These are phyloP conservation scores for Anguilla japonica DNA, from an alignment of 2,113 vertebrate species.

Conservation along the genomic window DNA sequence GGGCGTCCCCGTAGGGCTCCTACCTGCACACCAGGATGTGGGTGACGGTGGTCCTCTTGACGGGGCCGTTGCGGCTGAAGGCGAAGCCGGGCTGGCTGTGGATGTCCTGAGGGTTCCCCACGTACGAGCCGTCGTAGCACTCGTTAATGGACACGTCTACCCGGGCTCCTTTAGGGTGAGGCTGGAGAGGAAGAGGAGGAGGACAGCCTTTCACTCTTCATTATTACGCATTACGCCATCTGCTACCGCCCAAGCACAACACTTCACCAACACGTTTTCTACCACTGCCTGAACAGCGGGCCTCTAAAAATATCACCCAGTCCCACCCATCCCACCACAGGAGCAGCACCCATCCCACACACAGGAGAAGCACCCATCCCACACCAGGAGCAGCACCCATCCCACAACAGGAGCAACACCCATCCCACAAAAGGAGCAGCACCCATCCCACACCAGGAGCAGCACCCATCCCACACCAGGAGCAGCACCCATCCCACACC, in stretches of 20 bases:
- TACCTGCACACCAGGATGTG: constrained; percentile 95
- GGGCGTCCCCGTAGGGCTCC: too few species aligned
- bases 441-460: too few species aligned
- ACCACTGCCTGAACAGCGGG: background rate
- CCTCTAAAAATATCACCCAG: too few species aligned
- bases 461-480: too few species aligned
- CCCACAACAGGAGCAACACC: too few species aligned
- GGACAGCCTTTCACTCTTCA: background rate
- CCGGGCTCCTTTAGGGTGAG: constrained; percentile 97
- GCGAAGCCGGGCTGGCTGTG: constrained; percentile 97
- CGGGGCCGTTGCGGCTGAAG: constrained; percentile 96
- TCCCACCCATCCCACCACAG: too few species aligned
- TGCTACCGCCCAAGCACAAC: background rate
- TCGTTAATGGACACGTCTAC: constrained; percentile 99
- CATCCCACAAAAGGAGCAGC: too few species aligned
- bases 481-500: too few species aligned
- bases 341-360: too few species aligned
- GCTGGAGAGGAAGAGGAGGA: constrained; percentile 65
- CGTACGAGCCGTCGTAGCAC: constrained; percentile 97
- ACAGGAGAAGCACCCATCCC: too few species aligned
- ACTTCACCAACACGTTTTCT: background rate
- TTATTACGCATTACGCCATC: too few species aligned
- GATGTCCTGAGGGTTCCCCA: constrained; percentile 98
- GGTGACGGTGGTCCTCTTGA: constrained; percentile 95
- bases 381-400: too few species aligned